phyloP scores from a whole-genome alignment of 2,113 vertebrate genomes.

The Anser brachyrhynchus region DNA sequence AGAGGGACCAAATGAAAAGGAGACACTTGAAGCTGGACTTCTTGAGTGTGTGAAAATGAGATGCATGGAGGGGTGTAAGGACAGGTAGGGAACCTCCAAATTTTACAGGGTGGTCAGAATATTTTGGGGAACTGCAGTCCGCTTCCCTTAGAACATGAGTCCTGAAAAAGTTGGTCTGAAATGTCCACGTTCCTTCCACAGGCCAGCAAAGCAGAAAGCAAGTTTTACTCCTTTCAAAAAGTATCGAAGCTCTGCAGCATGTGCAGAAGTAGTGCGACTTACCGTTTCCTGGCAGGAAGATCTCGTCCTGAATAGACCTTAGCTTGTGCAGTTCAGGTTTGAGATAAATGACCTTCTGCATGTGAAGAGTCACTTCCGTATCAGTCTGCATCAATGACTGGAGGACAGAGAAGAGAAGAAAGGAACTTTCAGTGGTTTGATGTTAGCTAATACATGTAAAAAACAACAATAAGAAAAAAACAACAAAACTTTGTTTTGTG shows the following conservation, averaged over 20 bases:
- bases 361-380: not conserved
- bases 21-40: not conserved
- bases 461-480: rapidly evolving
- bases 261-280: not conserved
- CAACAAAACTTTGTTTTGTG: not conserved
- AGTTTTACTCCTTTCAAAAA: not conserved
- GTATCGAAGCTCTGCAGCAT: not conserved
- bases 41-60: not conserved
- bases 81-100: not conserved
- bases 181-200: not conserved
- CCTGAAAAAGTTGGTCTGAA: not conserved
- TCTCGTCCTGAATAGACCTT: not conserved
- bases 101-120: not conserved
- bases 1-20: not conserved
- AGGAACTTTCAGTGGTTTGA: not conserved
- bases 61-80: not conserved
- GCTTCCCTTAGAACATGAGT: not conserved
- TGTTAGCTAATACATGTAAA: not conserved
- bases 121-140: not conserved
- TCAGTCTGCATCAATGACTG: not conserved
- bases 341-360: not conserved
- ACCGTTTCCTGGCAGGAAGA: not conserved
- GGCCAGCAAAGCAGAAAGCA: not conserved
- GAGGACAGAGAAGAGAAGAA: not conserved
- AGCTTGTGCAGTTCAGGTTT: not conserved